Base-by-base conservation (phyloP, 2,113 vertebrate species). In the Hystrix cristata region DNA sequence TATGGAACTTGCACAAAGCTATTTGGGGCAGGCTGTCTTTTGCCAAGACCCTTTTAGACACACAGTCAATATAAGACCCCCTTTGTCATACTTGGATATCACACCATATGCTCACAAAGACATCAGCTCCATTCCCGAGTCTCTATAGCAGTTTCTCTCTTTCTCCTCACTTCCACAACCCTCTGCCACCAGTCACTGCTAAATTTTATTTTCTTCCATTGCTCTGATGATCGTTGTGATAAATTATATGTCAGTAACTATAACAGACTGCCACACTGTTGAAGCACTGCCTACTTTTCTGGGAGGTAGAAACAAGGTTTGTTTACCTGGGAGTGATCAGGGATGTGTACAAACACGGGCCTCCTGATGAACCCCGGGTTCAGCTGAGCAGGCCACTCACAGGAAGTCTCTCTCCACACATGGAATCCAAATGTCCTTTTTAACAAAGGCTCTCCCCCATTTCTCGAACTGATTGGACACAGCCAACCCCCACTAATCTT, bases 191-290 rank as follows among this genome's bases (percentile, higher is more conserved):
- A 87, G 90, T 90, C 57, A 97, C 86, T 81, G 94, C 97, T 95
- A 76, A 94, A 1, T 90, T 96, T 96, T 91, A 97, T 97, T 97
- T 94, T 78, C 78, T 92, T 95, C 46, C 96, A 96, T 59, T 87
- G 72, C 92, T 46, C 14, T 90, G 95, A 96, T 96, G 98, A 85
- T 97, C 80, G 19, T 86, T 93, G 88, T 95, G 97, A 90, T 97
- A 98, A 97, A 96, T 98, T 97, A 79, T 51, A 96, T 43, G 85
- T 57, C 97, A 98, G 98, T 98, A 97, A 97, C 98, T 98, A 95
- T 98, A 98, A 98, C 97, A 98, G 90, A 0, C 81, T 89, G 65
- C 83, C 96, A 96, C 87, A 12, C 16, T 62, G 12, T 78, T 57
- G 82, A 71, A 97, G 88, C 90, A 51, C 0, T 91, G 59, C 12